Base-by-base conservation (phyloP, 1,140 invertebrate species). In the Drosophila burlai region DNA sequence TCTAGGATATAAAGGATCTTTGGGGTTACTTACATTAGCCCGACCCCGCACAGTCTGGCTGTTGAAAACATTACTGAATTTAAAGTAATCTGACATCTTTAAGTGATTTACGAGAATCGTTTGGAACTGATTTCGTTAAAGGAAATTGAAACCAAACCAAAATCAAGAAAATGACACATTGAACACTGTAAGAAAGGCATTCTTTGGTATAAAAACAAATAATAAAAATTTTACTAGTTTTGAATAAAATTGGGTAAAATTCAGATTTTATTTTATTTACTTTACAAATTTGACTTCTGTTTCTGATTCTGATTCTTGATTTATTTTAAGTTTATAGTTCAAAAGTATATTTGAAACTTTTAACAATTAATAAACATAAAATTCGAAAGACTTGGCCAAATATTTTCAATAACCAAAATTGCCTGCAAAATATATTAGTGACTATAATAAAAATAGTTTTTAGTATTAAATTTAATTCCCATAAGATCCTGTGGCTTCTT, bases 31-130 rank as follows among this genome's bases (percentile, higher is more conserved):
- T 62, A 87, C 84, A 50, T 87, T 87, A 45, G 84, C 84, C 8
- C 84, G 84, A 29, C 84, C 84, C 11, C 85, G 84, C 36, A 87
- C 3, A 8, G 84, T 89, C 24, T 59, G 42, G 63, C 81, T 78
- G 50, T 87, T 72, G 8, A 87, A 87, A 31, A 47, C 21, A 3
- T 65, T 40, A 18, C 46, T 58, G 8, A 87, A 84, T 13, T 68
- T 81, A 40, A 78, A 89, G 2, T 59, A 45, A 0, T 81, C 81
- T 15, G 81, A 47, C 84, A 74, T 52, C 45, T 63, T 76, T 21
- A 0, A 11, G 10, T 9, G 15, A 57, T 58, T 36, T 54, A 6
- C 34, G 13, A 55, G 1, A 24, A 21, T 13, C 26, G 55, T 11
- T 24, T n/a, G 2, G 8, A 11, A 62, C 7, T 4, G 40, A 34